A percentile compares a stretch with the other conserved stretches of the same genome.
These are phyloP conservation scores for Spilosoma lubricipeda DNA, from an alignment of 2,888 invertebrate genomes.

Conservation along the genomic window DNA sequence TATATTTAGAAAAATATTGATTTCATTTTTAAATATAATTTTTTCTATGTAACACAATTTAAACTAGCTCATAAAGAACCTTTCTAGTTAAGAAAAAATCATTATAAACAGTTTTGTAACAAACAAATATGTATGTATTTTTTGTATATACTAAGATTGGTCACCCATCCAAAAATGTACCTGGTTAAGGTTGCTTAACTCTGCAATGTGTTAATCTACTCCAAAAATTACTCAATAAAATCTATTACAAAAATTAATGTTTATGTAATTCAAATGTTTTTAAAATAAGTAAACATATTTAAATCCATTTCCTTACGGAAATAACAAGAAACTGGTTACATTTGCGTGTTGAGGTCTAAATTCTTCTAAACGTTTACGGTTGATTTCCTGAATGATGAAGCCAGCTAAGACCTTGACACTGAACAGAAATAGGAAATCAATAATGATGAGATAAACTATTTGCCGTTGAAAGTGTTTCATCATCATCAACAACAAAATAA, in stretches of 20 bases:
- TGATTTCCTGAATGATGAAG: background rate
- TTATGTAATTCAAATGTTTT: background rate
- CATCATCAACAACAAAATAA: no score
- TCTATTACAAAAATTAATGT: background rate
- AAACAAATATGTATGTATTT: no score
- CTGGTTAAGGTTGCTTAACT: no score
- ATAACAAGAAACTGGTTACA: constrained; percentile 2
- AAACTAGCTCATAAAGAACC: no score
- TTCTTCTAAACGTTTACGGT: background rate
- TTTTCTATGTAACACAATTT: no score
- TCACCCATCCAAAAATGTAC: no score
- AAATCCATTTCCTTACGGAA: background rate
- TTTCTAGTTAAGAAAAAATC: no score
- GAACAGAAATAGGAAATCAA: background rate
- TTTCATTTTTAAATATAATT: no score
- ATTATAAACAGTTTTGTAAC: no score
- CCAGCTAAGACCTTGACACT: background rate
- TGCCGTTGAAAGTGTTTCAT: background rate
- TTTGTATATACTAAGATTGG: no score
- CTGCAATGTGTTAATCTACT: no score
- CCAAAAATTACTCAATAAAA: background rate
- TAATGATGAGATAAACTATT: background rate
- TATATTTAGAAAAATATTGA: background rate
- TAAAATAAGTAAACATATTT: background rate
- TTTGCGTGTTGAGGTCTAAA: constrained; percentile 2